phyloP scores from a whole-genome alignment of 2,888 invertebrate genomes.

The Leucophenga maculata region DNA sequence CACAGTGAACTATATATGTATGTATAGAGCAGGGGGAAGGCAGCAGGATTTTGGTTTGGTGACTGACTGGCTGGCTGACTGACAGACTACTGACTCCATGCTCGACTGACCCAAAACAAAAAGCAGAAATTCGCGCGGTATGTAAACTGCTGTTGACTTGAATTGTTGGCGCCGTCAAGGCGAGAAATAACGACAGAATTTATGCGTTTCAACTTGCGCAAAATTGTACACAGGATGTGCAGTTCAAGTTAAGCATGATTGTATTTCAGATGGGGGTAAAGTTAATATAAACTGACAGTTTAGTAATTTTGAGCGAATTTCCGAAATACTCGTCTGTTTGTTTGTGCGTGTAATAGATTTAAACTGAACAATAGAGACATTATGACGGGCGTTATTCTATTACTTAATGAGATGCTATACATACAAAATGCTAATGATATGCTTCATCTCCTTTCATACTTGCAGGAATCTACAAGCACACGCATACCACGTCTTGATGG shows the following conservation, averaged over 20 bases:
- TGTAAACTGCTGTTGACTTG: slow-evolving; percentile 13
- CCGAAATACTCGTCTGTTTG: background rate
- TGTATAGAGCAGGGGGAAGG: background rate
- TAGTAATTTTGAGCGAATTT: slow-evolving; percentile 1
- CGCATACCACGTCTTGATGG: slow-evolving; percentile 69
- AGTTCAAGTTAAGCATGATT: background rate
- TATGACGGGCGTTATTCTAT: background rate
- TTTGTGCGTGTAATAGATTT: background rate
- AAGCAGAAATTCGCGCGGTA: background rate
- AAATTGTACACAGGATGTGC: background rate
- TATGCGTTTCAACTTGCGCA: slow-evolving; percentile 10
- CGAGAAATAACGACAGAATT: slow-evolving; percentile 44
- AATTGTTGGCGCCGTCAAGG: slow-evolving; percentile 47
- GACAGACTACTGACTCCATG: slow-evolving; percentile 51
- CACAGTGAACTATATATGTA: slow-evolving; percentile 45
- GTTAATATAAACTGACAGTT: slow-evolving; percentile 17
- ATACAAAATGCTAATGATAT: slow-evolving; percentile 6
- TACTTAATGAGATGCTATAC: slow-evolving; percentile 9
- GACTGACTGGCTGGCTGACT: slow-evolving; percentile 39
- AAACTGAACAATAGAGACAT: background rate
- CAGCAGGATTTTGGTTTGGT: background rate
- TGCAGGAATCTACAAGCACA: slow-evolving; percentile 68
- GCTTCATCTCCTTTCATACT: slow-evolving; percentile 27
- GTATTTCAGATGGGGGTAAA: slow-evolving; percentile 15
- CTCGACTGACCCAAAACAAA: slow-evolving; percentile 25